Base-by-base conservation (phyloP, 2,888 invertebrate genomes). In the Deladenus siricidicola region DNA sequence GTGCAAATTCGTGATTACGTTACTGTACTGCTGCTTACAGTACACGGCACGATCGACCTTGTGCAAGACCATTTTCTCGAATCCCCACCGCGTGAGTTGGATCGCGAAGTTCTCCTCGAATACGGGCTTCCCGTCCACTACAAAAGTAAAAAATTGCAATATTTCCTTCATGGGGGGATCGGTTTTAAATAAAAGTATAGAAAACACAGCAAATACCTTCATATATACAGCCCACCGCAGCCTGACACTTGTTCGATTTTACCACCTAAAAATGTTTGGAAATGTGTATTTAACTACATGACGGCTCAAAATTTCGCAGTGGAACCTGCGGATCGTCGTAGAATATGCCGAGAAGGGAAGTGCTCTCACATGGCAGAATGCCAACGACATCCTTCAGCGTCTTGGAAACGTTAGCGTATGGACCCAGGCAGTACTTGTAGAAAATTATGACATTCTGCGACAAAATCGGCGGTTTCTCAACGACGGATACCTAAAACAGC, bases 221-320 rank as follows among this genome's bases (percentile, higher is more conserved):
- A 30, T 68, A 72, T n/a, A 74, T 63, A 39, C 68, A 67, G 45
- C 74, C 74, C n/a, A 71, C 58, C 17, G 73, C 73, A 1, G 72
- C 71, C 51, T 73, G 73, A 10, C 39, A 14, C 34, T 53, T 14
- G 34, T 21, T 45, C 17, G 19, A 26, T 56, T 56, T 56, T 51
- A 14, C 26, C 8, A 3, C 51, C 10, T 23, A 56, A 24, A 24
- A 42, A 8, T 39, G 4, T 43, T 1, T 26, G 4, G 17, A 2
- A 30, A 39, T 3, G 21, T 44, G 14, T 2, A 3, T 14, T 14
- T 2, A 2, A 42, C 14, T 4, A 52, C 14, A 44, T 30, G 1
- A 2, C 4, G 21, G 26, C 4, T 1, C 23, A 8, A 47, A 39
- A n/a, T n/a, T n/a, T n/a, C n/a, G n/a, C n/a, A n/a, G n/a, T n/a